Evolutionary conservation across 2,113 vertebrate species (phyloP).

Genomic region (Eidolon helvum): DNA sequence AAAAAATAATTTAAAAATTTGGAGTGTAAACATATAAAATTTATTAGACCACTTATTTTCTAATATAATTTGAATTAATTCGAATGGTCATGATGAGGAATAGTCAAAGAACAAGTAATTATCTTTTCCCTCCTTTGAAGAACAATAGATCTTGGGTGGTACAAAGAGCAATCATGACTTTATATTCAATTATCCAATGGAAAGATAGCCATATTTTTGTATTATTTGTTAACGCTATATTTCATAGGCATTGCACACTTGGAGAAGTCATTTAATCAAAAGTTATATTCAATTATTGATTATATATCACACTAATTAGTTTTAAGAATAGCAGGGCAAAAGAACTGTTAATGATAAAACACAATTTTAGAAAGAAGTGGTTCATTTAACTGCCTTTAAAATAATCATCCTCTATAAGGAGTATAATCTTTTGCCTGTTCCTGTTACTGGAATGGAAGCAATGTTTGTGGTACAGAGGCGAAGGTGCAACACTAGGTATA

Average conservation of each 20-base stretch:
- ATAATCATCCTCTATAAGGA: constrained; percentile 49
- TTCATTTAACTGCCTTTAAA: constrained; percentile 6
- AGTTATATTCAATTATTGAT: constrained; percentile 80
- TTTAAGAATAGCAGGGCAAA: constrained; percentile 68
- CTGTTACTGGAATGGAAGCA: constrained; percentile 49
- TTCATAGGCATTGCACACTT: constrained; percentile 48
- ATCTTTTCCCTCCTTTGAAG: constrained; percentile 83
- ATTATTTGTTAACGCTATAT: not conserved
- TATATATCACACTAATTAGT: constrained; percentile 68
- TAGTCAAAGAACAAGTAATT: constrained; percentile 81
- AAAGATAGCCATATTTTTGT: not conserved
- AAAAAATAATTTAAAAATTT: constrained; percentile 15
- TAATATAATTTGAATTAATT: constrained; percentile 80
- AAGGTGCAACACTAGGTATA: not conserved
- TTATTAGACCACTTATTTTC: constrained; percentile 73
- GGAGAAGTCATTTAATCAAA: constrained; percentile 74
- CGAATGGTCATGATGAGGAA: constrained; percentile 75
- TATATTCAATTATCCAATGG: constrained; percentile 51
- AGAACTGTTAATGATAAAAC: constrained; percentile 73
- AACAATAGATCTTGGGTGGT: constrained; percentile 81
- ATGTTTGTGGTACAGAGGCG: not conserved
- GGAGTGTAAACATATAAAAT: constrained; percentile 39
- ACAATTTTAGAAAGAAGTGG: constrained; percentile 55
- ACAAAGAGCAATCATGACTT: constrained; percentile 74
- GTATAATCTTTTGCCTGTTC: constrained; percentile 74